Percentiles rank a stretch among this genome's conserved stretches.
Evolutionary conservation across 2,888 invertebrate species (phyloP).

Genomic region (Dusona sp.): DNA sequence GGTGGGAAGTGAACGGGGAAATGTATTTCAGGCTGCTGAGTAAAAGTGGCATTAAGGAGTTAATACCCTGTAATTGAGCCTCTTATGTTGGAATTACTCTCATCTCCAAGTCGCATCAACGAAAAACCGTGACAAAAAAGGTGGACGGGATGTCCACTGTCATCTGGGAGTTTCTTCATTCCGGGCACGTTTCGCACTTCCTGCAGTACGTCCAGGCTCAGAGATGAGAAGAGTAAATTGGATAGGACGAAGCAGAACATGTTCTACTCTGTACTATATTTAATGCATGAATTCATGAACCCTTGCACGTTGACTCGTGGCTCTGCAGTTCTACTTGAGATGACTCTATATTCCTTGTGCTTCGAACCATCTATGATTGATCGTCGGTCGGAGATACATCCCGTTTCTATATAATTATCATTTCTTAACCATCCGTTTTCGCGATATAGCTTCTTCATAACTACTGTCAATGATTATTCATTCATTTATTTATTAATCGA

Average conservation of each 20-base stretch:
- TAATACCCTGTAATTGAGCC: slow-evolving; percentile 46
- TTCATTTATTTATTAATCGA: too few relatives aligned
- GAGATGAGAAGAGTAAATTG: slow-evolving; percentile 23
- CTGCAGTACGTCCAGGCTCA: background rate
- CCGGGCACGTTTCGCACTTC: slow-evolving; percentile 37
- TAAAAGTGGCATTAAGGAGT: slow-evolving; percentile 32
- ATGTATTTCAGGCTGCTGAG: slow-evolving; percentile 42
- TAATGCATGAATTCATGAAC: slow-evolving; percentile 20
- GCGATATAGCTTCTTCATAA: background rate
- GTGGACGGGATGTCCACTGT: background rate
- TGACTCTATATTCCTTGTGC: background rate
- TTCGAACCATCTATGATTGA: background rate
- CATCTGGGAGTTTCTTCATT: slow-evolving; percentile 30
- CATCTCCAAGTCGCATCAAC: slow-evolving; percentile 15
- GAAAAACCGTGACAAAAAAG: background rate
- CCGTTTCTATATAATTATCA: background rate
- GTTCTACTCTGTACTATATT: slow-evolving; percentile 7
- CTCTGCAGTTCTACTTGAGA: background rate
- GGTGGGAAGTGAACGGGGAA: background rate
- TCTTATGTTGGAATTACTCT: slow-evolving; percentile 52
- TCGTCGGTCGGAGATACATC: background rate
- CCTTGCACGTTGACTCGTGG: background rate
- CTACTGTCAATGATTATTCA: background rate
- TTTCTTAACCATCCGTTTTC: background rate
- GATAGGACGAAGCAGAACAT: slow-evolving; percentile 9